Conservation (phyloP, 2,113 vertebrate genomes). For the Paedocypris sp. region DNA sequence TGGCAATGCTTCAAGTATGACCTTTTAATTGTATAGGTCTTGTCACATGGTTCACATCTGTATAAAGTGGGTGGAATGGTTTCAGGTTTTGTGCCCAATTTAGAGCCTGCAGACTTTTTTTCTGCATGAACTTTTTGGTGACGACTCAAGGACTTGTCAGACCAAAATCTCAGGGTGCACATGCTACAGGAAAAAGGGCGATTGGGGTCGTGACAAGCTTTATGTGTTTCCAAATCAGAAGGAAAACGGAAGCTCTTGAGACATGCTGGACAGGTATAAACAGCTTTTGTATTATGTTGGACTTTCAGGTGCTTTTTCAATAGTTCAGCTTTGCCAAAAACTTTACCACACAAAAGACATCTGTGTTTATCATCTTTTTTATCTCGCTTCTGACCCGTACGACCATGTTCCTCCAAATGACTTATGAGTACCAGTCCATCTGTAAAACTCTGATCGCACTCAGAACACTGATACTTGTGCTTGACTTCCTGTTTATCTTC, state of each 20-base stretch:
- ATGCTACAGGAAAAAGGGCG: constrained; percentile 47
- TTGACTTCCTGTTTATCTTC: constrained; percentile 34
- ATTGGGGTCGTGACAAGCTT: constrained; percentile 45
- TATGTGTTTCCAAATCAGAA: constrained; percentile 53
- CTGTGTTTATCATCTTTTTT: constrained; percentile 33
- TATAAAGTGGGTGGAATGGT: constrained; percentile 25
- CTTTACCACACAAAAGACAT: constrained; percentile 47
- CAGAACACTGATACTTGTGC: constrained; percentile 62
- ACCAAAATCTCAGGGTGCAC: constrained; percentile 50
- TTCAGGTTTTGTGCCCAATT: neutral
- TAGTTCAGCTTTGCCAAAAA: constrained; percentile 31
- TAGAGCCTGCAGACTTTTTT: neutral
- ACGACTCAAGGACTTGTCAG: constrained; percentile 37
- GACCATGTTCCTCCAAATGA: constrained; percentile 64
- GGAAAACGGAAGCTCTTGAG: constrained; percentile 25
- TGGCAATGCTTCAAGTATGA: constrained; percentile 52
- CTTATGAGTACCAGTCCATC: constrained; percentile 64
- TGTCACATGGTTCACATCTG: constrained; percentile 51
- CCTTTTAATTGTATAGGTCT: constrained; percentile 43
- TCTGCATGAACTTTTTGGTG: constrained; percentile 38
- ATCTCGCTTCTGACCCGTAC: constrained; percentile 44
- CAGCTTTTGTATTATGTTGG: constrained; percentile 32
- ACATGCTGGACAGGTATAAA: constrained; percentile 47
- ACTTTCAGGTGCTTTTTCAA: constrained; percentile 52
- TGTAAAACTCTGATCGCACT: constrained; percentile 62